Percentiles rank a stretch among this genome's conserved stretches.
Evolutionary conservation across 2,113 vertebrate genomes (phyloP).

Genomic region (Osmerus mordax): DNA sequence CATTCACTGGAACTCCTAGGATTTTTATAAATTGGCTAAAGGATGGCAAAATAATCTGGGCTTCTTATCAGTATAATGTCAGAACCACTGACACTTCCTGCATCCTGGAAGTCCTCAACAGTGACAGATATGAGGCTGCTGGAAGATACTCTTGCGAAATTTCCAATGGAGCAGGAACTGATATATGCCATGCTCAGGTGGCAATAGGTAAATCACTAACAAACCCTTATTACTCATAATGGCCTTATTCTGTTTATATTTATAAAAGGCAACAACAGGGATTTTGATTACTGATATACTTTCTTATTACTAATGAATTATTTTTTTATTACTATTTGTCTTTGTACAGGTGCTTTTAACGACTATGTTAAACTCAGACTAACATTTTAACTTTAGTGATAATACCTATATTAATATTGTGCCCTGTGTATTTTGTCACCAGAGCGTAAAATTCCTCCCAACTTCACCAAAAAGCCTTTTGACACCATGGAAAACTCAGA

Average conservation of each 20-base stretch:
- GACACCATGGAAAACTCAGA: constrained; percentile 87
- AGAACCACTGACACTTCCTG: constrained; percentile 73
- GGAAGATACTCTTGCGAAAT: constrained; percentile 84
- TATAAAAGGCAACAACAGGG: constrained; percentile 64
- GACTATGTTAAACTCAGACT: too few species aligned
- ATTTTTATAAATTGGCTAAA: constrained; percentile 79
- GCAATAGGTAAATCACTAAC: constrained; percentile 63
- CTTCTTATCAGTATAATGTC: constrained; percentile 62
- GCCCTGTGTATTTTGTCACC: constrained; percentile 34
- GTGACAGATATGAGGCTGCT: constrained; percentile 71
- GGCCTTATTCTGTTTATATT: not conserved
- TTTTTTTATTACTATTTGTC: not conserved
- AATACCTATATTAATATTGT: not conserved
- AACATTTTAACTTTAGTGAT: not conserved
- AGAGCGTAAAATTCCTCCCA: constrained; percentile 90
- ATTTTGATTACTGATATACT: too few species aligned
- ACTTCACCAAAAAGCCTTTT: constrained; percentile 92
- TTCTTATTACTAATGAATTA: too few species aligned
- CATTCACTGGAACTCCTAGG: constrained; percentile 73
- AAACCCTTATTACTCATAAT: not conserved
- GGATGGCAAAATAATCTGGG: constrained; percentile 78
- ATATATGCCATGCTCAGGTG: constrained; percentile 81
- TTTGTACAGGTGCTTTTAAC: too few species aligned
- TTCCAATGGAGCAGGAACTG: constrained; percentile 79
- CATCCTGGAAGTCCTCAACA: constrained; percentile 74